Percentiles rank a stretch among this genome's conserved stretches.
Evolutionary conservation across 2,888 invertebrate species (phyloP).

Genomic region (Drosophila gaucha): DNA sequence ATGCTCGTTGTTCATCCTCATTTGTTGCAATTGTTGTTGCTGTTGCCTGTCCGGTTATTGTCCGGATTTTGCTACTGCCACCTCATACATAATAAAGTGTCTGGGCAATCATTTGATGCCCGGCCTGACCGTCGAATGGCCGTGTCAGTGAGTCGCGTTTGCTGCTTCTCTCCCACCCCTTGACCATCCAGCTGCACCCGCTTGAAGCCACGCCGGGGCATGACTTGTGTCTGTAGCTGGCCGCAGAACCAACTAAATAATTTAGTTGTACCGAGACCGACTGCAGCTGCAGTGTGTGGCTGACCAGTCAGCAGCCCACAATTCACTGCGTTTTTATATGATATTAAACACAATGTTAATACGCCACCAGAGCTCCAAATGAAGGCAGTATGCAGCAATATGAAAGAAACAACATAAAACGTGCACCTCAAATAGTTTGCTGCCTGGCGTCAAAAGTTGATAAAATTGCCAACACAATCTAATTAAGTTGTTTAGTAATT

Average conservation of each 20-base stretch:
- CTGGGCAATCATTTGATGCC: slow-evolving; percentile 77
- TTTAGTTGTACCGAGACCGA: slow-evolving; percentile 69
- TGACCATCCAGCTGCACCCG: not conserved
- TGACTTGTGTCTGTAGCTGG: slow-evolving; percentile 51
- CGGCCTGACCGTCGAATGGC: slow-evolving; percentile 36
- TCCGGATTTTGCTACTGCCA: slow-evolving; percentile 38
- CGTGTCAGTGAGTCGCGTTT: slow-evolving; percentile 64
- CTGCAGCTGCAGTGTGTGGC: slow-evolving; percentile 41
- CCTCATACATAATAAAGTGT: slow-evolving; percentile 81
- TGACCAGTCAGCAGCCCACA: slow-evolving; percentile 56
- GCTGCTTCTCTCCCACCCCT: not conserved
- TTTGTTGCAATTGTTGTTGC: slow-evolving; percentile 45
- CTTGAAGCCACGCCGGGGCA: slow-evolving; percentile 26
- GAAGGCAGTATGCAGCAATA: slow-evolving; percentile 16
- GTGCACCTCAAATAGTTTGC: no score
- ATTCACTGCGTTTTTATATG: slow-evolving; percentile 57
- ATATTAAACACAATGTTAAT: slow-evolving; percentile 60
- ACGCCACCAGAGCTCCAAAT: slow-evolving; percentile 42
- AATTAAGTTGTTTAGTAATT: no score
- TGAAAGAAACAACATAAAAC: not conserved
- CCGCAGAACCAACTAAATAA: slow-evolving; percentile 73
- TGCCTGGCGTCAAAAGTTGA: no score
- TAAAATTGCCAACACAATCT: no score
- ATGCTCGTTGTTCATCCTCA: slow-evolving; percentile 71
- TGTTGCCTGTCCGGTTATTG: slow-evolving; percentile 31